phyloP scores from a whole-genome alignment of 2,113 vertebrate genomes.

The Pachycephala philippinensis region DNA sequence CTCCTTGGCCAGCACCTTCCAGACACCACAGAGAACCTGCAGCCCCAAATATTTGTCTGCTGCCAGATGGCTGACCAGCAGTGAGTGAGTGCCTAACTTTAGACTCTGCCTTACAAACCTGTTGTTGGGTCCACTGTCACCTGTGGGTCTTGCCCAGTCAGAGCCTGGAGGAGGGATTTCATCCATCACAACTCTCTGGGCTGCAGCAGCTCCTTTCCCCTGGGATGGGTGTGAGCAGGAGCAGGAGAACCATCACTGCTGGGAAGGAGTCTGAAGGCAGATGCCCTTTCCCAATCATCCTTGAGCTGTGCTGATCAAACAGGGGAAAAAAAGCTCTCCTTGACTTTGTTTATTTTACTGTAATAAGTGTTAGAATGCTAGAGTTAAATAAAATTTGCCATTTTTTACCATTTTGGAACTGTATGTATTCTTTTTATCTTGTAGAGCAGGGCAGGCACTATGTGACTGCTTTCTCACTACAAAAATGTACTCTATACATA shows the following conservation, averaged over 20 bases:
- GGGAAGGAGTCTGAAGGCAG: neutral
- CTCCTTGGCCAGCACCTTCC: neutral
- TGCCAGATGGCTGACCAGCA: neutral
- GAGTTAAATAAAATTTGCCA: neutral
- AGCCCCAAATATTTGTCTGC: fast-evolving
- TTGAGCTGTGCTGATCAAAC: neutral
- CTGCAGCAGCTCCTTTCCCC: neutral
- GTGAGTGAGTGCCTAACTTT: neutral
- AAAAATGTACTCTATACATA: neutral
- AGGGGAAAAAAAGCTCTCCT: neutral
- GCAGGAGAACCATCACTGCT: neutral
- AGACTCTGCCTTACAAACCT: neutral
- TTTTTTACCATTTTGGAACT: neutral
- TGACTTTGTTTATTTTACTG: neutral
- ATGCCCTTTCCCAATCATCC: neutral
- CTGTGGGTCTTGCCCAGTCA: neutral
- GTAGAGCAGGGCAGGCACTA: neutral
- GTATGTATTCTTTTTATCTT: neutral
- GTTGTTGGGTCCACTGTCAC: fast-evolving
- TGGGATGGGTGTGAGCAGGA: neutral
- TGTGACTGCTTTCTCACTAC: neutral
- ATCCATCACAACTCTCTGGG: neutral
- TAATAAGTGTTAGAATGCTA: neutral
- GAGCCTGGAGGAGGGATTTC: neutral
- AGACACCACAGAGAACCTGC: neutral